These are phyloP conservation scores for Neolamprologus modestus DNA, from an alignment of 2,113 vertebrate genomes.

Conservation along the genomic window DNA sequence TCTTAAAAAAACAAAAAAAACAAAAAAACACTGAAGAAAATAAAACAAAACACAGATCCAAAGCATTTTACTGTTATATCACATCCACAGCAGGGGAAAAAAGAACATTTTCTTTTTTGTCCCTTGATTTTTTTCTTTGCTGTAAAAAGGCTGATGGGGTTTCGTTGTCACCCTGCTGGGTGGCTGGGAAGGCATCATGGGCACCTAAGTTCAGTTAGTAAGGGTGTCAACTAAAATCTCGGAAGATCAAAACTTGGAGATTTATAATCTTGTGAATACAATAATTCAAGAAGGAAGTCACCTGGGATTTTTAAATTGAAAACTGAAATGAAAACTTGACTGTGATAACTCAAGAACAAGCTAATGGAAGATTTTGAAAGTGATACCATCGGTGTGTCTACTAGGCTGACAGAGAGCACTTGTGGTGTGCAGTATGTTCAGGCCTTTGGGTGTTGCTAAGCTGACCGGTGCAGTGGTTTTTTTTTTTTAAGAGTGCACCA, in stretches of 20 bases:
- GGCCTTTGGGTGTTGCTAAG: neutral
- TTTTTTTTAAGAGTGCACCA: neutral
- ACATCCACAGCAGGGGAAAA: neutral
- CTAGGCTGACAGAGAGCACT: neutral
- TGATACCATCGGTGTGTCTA: neutral
- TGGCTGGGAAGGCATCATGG: fast-evolving
- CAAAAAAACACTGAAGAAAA: fast-evolving
- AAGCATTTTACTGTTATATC: neutral
- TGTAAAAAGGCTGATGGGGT: neutral
- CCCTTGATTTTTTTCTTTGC: neutral
- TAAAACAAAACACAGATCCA: neutral
- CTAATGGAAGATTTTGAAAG: neutral
- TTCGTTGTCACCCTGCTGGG: neutral
- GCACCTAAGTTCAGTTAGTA: neutral
- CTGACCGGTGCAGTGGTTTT: fast-evolving
- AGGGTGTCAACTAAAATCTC: neutral
- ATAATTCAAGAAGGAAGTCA: neutral
- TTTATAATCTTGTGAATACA: neutral
- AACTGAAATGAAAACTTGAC: neutral
- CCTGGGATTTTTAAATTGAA: neutral
- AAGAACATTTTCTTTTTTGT: neutral
- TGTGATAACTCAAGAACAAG: neutral
- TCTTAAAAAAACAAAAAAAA: neutral
- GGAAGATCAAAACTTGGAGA: fast-evolving
- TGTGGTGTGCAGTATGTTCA: neutral